Evolutionary conservation across 2,797 vertebrate genomes (phyloP), one percentile per base, ranked within the genome.

Genomic region (Chrosomus eos): DNA sequence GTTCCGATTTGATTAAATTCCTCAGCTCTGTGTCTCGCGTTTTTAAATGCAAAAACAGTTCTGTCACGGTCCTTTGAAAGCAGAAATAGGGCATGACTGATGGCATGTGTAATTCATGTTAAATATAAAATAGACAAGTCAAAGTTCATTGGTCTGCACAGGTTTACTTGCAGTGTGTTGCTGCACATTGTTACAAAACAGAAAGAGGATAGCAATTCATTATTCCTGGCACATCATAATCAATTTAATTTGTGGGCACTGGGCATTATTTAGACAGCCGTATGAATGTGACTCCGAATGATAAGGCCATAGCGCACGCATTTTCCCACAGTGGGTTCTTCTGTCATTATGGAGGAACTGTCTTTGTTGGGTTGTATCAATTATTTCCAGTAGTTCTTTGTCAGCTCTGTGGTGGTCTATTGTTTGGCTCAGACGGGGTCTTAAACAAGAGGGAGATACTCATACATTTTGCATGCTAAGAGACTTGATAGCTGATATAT

Each of bases 171-270:
- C 60, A 83, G 6, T 76, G 28, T 67, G 28, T 66, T 21, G 23
- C 23, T 10, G 13, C 16, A 26, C 18, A n/a, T 43, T 21, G 16
- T 75, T 45, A 4, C 7, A 18, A 71, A 40, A 38, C 10, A 60
- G 23, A 58, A 40, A 45, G 19, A 21, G 16, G 16, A 38, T 23
- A 66, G 31, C 73, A 77, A 40, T 68, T 84, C 8, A 23, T 72
- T 64, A 72, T 85, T 51, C 80, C 10, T 72, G 31, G 31, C 53
- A 85, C 55, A 85, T 85, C 28, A 79, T 84, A 78, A 79, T 79
- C 53, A 62, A 16, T 67, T 83, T 1, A 76, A 55, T 72, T 80
- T 64, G 53, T 51, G 9, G 38, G 21, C 16, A 73, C 62, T 51
- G 9, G 38, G 9, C 10, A 73, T 72, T 70, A 70, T 70, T 80